Conservation (phyloP, 2,113 vertebrate genomes). For the Datnioides undecimradiatus region DNA sequence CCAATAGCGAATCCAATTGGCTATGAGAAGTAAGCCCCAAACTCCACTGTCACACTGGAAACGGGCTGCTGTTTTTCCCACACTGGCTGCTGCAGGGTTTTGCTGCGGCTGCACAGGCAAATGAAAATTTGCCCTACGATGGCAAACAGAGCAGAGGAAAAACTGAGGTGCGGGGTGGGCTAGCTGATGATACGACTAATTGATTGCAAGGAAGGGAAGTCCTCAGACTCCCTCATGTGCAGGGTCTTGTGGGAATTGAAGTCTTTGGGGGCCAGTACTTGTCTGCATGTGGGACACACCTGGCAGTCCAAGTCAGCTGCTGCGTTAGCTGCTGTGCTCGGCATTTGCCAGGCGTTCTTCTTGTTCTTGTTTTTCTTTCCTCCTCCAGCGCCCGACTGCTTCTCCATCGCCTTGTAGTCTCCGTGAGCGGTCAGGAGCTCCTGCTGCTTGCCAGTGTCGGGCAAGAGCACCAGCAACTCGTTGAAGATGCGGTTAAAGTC, state of each 20-base stretch:
- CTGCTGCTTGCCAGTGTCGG: conserved; percentile 94
- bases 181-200: conserved; percentile 95
- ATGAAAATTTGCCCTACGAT: background rate
- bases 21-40: conserved; percentile 3
- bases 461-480: conserved; percentile 93
- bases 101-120: background rate
- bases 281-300: conserved; percentile 93
- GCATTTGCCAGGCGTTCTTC: conserved; percentile 89
- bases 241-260: conserved; percentile 90
- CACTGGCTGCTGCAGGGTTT: conserved; percentile 21
- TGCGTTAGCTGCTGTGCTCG: conserved; percentile 58
- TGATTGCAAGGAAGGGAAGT: conserved; percentile 96
- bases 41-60: conserved; percentile 31
- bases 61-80: conserved; percentile 18
- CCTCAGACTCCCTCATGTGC: conserved; percentile 88
- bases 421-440: conserved; percentile 94
- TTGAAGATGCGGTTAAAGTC: conserved; percentile 93
- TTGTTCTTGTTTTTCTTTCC: conserved; percentile 89
- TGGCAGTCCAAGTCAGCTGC: conserved; percentile 89
- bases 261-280: conserved; percentile 93
- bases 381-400: conserved; percentile 74
- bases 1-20: conserved; percentile 12
- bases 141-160: background rate
- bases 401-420: conserved; percentile 86
- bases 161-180: conserved; percentile 64